Evolutionary conservation across 2,113 vertebrate species (phyloP).

Genomic region (Sceloporus tristichus): DNA sequence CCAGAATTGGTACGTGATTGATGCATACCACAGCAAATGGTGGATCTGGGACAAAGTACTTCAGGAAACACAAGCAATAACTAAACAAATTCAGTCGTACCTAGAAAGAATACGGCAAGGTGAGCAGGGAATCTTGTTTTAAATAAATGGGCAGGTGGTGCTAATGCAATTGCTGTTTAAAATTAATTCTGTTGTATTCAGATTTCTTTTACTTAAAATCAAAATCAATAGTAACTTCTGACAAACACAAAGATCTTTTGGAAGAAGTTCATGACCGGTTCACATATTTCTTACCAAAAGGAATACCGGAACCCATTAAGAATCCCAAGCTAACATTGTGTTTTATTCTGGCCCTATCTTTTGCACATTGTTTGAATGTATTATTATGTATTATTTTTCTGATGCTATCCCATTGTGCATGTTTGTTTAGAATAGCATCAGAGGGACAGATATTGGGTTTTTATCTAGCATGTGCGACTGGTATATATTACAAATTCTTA

Average conservation of each 20-base stretch:
- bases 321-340: background rate
- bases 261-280: background rate
- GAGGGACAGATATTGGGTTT: background rate
- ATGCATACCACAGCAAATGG: conserved; percentile 90
- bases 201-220: conserved; percentile 5
- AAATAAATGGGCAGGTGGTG: background rate
- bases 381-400: no score
- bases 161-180: conserved; percentile 21
- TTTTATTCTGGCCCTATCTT: background rate
- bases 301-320: background rate
- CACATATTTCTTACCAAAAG: background rate
- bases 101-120: conserved; percentile 84
- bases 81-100: conserved; percentile 85
- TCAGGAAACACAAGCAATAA: conserved; percentile 78
- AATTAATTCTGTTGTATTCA: background rate
- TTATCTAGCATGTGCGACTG: background rate
- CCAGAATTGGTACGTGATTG: conserved; percentile 88
- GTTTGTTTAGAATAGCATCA: background rate
- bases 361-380: background rate
- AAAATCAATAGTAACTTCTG: conserved; percentile 21
- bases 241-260: background rate
- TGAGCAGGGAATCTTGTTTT: conserved; percentile 71
- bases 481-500: background rate
- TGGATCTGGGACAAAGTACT: conserved; percentile 85
- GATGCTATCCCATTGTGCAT: background rate